Conservation (phyloP, 2,888 invertebrate species). For the Andrena bucephala region DNA sequence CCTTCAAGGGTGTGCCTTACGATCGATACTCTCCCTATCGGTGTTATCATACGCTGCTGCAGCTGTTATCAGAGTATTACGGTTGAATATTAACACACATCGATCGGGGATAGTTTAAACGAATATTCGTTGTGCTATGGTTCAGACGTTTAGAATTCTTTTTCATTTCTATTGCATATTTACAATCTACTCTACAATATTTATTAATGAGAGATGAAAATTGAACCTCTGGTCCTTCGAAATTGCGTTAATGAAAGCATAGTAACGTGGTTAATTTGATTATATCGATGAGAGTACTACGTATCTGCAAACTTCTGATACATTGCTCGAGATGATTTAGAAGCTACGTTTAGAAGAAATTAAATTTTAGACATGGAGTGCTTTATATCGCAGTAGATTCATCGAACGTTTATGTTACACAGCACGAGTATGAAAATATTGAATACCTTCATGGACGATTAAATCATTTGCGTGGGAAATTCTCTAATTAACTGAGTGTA, state of each 20-base stretch:
- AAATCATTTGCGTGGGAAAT: too few species aligned
- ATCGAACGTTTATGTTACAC: too few species aligned
- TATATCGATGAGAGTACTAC: not conserved
- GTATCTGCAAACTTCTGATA: not conserved
- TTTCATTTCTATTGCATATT: not conserved
- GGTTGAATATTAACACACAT: not conserved
- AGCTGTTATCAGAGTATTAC: not conserved
- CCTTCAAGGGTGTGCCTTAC: slow-evolving; percentile 22
- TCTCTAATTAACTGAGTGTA: too few species aligned
- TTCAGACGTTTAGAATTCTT: not conserved
- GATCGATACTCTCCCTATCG: slow-evolving; percentile 44
- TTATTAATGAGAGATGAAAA: too few species aligned
- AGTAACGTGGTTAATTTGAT: too few species aligned
- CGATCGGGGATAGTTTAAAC: not conserved
- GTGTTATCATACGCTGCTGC: not conserved
- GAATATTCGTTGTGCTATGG: not conserved
- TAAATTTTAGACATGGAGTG: not conserved
- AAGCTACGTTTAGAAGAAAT: not conserved
- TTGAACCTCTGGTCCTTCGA: too few species aligned
- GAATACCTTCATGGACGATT: too few species aligned
- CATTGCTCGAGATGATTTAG: not conserved
- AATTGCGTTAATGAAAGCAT: too few species aligned
- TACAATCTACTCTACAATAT: too few species aligned
- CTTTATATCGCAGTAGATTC: too few species aligned
- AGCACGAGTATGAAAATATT: too few species aligned